Base-by-base conservation (phyloP, 2,797 vertebrate genomes). In the Galago senegalensis region DNA sequence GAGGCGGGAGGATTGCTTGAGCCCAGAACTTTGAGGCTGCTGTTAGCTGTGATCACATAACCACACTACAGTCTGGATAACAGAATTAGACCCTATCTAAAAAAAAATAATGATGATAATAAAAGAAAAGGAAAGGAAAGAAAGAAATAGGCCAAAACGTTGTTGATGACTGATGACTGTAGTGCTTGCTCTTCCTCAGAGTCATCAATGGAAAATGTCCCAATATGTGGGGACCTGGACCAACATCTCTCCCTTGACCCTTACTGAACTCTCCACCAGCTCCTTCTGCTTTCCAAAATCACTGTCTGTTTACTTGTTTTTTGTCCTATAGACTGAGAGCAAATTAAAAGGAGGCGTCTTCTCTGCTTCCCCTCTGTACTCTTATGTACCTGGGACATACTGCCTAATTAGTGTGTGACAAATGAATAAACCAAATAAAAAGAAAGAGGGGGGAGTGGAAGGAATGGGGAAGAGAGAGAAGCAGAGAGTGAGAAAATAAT, bases 121-220 rank as follows among this genome's bases (percentile, higher is more conserved):
- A 53, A 53, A 58, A 58, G 56, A 20, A 58, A 58, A 58, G 56
- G 7, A 58, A 58, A 58, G 7, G 56, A 58, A 58, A 58, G 56
- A 11, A 58, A 58, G 56, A 58, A 58, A 58, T 58, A 58, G 56
- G 56, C 17, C 56, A 58, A 21, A 58, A 58, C 21, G 56, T 58
- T 58, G 56, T 18, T 58, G 56, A 58, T 58, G 56, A 7, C 23
- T 75, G 20, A 80, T 61, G 29, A 27, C 37, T 65, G 0, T 10
- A 43, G 77, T 70, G 40, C 83, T 73, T 96, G 34, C 34, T 79
- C 77, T 80, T 93, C 72, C 65, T 90, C 25, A 76, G 87, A 91
- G 34, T 53, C 93, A 34, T 69, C 56, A 53, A 23, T 65, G 34
- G 73, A 58, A 85, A 79, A 29, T 70, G 18, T 72, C 46, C 76